Evolutionary conservation across 2,888 invertebrate species (phyloP).

Genomic region (Xiphydria camelus): DNA sequence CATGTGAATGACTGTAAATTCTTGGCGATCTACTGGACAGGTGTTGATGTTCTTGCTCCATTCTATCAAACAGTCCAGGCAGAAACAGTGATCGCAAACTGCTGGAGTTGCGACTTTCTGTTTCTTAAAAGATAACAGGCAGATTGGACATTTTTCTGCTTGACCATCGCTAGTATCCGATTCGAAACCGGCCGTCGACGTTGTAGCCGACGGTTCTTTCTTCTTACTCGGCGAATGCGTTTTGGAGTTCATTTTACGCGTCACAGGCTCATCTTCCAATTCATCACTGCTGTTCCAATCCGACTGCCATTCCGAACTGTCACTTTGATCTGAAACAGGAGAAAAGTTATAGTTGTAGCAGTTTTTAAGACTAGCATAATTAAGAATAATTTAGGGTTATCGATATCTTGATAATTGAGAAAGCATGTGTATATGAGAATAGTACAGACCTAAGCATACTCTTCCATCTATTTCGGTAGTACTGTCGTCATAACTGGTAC

Average conservation of each 20-base stretch:
- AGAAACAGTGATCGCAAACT: constrained; percentile 87
- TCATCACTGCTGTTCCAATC: constrained; percentile 50
- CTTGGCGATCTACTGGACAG: constrained; percentile 88
- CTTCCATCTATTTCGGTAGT: constrained; percentile 25
- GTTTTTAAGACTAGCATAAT: too few relatives aligned
- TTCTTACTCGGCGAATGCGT: constrained; percentile 16
- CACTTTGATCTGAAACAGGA: constrained; percentile 34
- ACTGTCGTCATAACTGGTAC: constrained; percentile 30
- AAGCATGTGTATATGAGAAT: too few relatives aligned
- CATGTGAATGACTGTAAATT: constrained; percentile 78
- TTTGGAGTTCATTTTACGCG: constrained; percentile 7
- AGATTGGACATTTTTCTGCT: constrained; percentile 88
- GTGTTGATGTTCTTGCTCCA: constrained; percentile 97
- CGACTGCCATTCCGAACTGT: constrained; percentile 47
- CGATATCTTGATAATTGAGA: too few relatives aligned
- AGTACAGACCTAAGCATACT: constrained; percentile 29
- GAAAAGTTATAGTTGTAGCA: too few relatives aligned
- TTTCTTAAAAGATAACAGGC: constrained; percentile 73
- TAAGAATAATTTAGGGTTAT: too few relatives aligned
- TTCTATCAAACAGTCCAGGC: constrained; percentile 85
- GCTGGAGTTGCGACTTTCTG: constrained; percentile 87
- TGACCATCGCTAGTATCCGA: constrained; percentile 71
- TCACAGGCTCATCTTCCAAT: constrained; percentile 17
- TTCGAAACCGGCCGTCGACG: constrained; percentile 40
- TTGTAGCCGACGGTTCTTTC: constrained; percentile 3